A percentile compares a stretch with the other conserved stretches of the same genome.
Evolutionary conservation across 2,797 vertebrate species (phyloP).

Genomic region (Botia almorhae): DNA sequence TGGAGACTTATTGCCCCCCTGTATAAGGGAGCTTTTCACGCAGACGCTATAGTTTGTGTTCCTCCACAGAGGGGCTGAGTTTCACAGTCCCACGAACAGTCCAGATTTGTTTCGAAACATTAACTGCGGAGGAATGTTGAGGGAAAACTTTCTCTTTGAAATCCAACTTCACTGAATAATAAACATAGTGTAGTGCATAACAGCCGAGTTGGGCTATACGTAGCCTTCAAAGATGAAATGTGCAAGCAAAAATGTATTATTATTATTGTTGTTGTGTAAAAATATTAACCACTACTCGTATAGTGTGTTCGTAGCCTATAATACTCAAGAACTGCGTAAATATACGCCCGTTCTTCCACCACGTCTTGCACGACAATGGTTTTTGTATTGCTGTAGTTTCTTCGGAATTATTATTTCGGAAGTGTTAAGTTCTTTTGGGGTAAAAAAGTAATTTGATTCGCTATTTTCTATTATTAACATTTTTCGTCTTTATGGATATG

Average conservation of each 20-base stretch:
- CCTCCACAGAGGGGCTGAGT: constrained; percentile 77
- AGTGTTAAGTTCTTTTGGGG: not conserved
- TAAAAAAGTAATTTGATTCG: not conserved
- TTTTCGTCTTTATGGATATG: not conserved
- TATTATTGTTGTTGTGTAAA: not conserved
- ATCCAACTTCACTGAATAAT: constrained; percentile 63
- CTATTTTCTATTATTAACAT: not conserved
- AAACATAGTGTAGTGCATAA: constrained; percentile 37
- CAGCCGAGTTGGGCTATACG: constrained; percentile 2
- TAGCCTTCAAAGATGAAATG: constrained; percentile 1
- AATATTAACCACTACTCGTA: not conserved
- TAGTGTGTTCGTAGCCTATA: not conserved
- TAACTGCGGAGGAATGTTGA: constrained; percentile 75
- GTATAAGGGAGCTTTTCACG: constrained; percentile 79
- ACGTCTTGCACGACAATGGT: not conserved
- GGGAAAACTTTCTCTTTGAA: constrained; percentile 72
- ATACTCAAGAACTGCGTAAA: not conserved
- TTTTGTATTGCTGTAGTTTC: not conserved
- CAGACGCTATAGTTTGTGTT: constrained; percentile 80
- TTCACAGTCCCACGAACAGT: constrained; percentile 84
- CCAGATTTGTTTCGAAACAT: constrained; percentile 83
- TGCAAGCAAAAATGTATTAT: not conserved
- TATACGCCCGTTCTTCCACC: not conserved
- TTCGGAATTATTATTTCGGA: not conserved
- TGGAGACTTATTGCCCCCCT: constrained; percentile 73